Base-by-base conservation (phyloP, 2,113 vertebrate species). In the Puffinus mauretanicus region DNA sequence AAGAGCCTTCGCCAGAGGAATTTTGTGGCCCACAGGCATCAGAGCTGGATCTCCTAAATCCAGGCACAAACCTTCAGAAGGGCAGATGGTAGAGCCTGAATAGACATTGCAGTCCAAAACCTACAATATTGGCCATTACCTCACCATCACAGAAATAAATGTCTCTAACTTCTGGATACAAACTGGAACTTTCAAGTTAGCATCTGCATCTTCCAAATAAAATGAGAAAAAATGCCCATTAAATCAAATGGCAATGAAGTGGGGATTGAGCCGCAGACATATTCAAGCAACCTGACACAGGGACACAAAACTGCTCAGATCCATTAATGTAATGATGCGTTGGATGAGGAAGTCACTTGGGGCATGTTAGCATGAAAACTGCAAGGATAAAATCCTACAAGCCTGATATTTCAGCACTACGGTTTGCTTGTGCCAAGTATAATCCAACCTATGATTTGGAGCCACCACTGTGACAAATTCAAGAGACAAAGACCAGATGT, bases 271-370 rank as follows among this genome's bases (percentile, higher is more conserved):
- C 58, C 25, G 6, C 89, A 93, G 83, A 29, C 22, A 40, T 2
- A 61, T 16, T 19, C 49, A 90, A 64, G 79, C 75, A 65, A 79
- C 40, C 40, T 76, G 84, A 83, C 66, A 72, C 9, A 38, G 54
- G 84, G 77, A 38, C 57, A 91, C 49, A 57, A 36, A 89, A 76
- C 65, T 49, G 65, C 78, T 91, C 71, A 10, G 67, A 66, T 58
- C 84, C 96, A 85, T 95, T 95, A 95, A 73, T 38, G 93, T 54
- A 82, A 95, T 36, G 89, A 95, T 66, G 78, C 66, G 55, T 51
- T 54, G 76, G 82, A 93, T 69, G 77, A 94, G 89, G 66, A 70
- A 90, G 38, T 77, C 89, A 88, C 82, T 91, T 52, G 91, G 92
- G 86, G 79, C 81, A 55, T 0, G 61, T 91, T 96, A 84, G 80